Conservation (phyloP, 1,140 invertebrate species). For the Ips nitidus region DNA sequence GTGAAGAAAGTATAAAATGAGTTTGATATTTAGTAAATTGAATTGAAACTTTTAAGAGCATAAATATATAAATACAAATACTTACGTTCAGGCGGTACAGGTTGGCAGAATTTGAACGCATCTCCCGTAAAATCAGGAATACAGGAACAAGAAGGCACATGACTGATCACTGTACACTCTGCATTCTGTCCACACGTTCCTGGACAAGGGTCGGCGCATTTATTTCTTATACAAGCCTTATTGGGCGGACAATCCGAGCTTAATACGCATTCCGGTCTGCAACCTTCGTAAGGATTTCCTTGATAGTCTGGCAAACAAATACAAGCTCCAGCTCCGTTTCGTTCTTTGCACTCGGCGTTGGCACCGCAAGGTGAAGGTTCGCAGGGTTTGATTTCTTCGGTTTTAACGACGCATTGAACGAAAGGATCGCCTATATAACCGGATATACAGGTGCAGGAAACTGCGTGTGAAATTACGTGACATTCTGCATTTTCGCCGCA, state of each 20-base stretch:
- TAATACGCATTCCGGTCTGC: slow-evolving; percentile 75
- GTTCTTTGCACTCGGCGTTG: slow-evolving; percentile 67
- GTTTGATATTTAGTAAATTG: too few species aligned
- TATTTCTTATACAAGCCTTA: slow-evolving; percentile 73
- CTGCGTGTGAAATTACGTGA: slow-evolving; percentile 72
- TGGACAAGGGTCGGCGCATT: slow-evolving; percentile 79
- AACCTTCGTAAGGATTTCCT: slow-evolving; percentile 78
- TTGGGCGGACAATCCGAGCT: slow-evolving; percentile 77
- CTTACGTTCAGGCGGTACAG: slow-evolving; percentile 42
- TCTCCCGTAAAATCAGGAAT: slow-evolving; percentile 72
- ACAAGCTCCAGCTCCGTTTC: slow-evolving; percentile 68
- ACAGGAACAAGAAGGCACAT: slow-evolving; percentile 78
- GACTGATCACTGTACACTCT: slow-evolving; percentile 76
- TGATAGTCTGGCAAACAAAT: slow-evolving; percentile 71
- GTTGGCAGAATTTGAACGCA: slow-evolving; percentile 58
- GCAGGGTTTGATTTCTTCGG: slow-evolving; percentile 46
- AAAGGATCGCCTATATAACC: slow-evolving; percentile 80
- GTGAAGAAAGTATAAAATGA: too few species aligned
- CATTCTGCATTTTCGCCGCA: slow-evolving; percentile 79
- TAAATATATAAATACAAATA: background rate
- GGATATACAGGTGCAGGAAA: slow-evolving; percentile 70
- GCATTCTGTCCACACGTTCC: slow-evolving; percentile 80
- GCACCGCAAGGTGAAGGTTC: slow-evolving; percentile 62
- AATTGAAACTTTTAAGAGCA: too few species aligned
- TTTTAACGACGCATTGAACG: slow-evolving; percentile 57